phyloP scores from a whole-genome alignment of 2,888 invertebrate genomes.

The Dinocampus coccinellae region DNA sequence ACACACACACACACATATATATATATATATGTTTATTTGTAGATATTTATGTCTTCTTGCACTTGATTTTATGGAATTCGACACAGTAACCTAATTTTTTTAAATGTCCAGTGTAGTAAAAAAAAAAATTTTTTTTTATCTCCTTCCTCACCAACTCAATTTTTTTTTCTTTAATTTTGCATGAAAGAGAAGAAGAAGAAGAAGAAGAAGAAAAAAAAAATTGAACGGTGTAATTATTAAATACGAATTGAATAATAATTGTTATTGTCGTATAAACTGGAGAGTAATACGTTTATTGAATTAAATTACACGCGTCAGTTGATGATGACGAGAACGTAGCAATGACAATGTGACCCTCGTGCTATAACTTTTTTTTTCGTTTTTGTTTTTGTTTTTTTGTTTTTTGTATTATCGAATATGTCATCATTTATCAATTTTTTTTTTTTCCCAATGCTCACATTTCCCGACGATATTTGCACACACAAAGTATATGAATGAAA shows the following conservation, averaged over 20 bases:
- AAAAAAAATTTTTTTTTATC: neutral
- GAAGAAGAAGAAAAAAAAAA: neutral
- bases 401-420: neutral
- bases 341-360: neutral
- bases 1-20: neutral
- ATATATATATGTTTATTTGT: neutral
- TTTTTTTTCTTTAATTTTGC: too few relatives aligned
- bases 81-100: neutral
- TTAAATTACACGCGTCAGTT: neutral
- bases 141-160: too few relatives aligned
- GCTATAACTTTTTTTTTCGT: neutral
- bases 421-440: neutral
- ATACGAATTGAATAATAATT: neutral
- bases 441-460: neutral
- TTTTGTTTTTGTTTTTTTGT: neutral
- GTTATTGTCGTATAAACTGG: neutral
- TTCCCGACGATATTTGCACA: neutral
- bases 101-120: neutral
- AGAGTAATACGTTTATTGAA: neutral
- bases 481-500: neutral
- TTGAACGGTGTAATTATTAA: too few relatives aligned
- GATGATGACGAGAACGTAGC: neutral
- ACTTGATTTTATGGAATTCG: neutral
- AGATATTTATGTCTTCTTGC: neutral
- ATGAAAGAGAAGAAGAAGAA: too few relatives aligned